phyloP scores from a whole-genome alignment of 2,888 invertebrate species.

The Oasisia sp. region DNA sequence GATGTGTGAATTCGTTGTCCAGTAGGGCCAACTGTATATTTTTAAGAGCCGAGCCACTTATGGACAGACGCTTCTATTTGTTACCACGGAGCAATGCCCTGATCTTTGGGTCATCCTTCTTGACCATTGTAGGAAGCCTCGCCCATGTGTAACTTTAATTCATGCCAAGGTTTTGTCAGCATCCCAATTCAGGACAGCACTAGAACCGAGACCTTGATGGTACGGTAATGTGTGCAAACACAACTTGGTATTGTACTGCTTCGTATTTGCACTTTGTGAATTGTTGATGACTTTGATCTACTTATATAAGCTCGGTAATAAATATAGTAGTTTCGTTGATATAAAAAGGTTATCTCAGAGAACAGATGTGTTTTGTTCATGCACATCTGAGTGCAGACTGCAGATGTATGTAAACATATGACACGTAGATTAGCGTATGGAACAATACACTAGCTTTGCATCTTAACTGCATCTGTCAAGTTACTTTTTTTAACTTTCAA shows the following conservation, averaged over 20 bases:
- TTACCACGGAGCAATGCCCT: not conserved
- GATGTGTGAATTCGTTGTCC: not conserved
- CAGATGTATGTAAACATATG: too few species aligned
- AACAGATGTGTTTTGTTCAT: too few species aligned
- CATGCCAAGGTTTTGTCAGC: slow-evolving; percentile 9
- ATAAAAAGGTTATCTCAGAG: too few species aligned
- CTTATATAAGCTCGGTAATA: not conserved
- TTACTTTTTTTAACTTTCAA: too few species aligned
- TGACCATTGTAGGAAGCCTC: not conserved
- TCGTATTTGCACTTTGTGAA: not conserved
- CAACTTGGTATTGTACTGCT: not conserved
- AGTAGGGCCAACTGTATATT: not conserved
- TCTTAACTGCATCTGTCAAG: too few species aligned
- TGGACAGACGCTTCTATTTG: not conserved
- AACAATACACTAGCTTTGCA: too few species aligned
- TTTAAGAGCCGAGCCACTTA: not conserved
- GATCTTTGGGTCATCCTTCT: not conserved
- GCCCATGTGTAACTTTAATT: not conserved
- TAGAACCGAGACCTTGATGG: not conserved
- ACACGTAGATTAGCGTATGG: too few species aligned
- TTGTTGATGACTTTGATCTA: not conserved
- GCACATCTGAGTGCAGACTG: too few species aligned
- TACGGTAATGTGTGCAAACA: not conserved
- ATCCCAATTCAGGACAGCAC: not conserved
- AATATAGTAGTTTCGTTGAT: not conserved